phyloP scores from a whole-genome alignment of 2,113 vertebrate genomes.

The Notothenia coriiceps region DNA sequence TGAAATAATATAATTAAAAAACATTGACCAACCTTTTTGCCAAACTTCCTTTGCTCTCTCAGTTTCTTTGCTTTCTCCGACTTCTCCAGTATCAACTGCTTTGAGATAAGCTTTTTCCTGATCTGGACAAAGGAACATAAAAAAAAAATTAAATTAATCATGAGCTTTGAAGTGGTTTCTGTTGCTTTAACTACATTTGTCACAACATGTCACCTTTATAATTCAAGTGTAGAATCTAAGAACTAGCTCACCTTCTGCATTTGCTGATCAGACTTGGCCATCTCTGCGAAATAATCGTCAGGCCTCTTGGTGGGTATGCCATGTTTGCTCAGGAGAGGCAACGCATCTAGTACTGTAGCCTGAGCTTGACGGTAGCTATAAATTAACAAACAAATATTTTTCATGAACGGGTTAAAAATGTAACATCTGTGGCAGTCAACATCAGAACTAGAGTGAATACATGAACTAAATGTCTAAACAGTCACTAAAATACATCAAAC shows the following conservation, averaged over 20 bases:
- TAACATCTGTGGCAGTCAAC: neutral
- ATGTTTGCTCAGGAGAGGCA: slow-evolving; percentile 88
- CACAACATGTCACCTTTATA: neutral
- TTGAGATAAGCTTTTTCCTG: slow-evolving; percentile 93
- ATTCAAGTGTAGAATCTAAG: no score
- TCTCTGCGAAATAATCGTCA: slow-evolving; percentile 97
- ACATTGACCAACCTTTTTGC: slow-evolving; percentile 91
- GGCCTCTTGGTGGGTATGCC: slow-evolving; percentile 90
- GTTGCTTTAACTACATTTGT: neutral
- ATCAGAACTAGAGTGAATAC: neutral
- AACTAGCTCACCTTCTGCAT: slow-evolving; percentile 94
- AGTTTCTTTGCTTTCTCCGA: slow-evolving; percentile 97
- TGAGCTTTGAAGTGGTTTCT: neutral
- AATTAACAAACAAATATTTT: slow-evolving; percentile 2
- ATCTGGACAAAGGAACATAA: slow-evolving; percentile 68
- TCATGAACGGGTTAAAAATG: neutral
- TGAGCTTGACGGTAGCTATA: slow-evolving; percentile 94
- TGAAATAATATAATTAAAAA: neutral
- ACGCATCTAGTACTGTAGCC: slow-evolving; percentile 88
- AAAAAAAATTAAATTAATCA: neutral
- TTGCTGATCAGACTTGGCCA: slow-evolving; percentile 98
- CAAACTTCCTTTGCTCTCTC: slow-evolving; percentile 94
- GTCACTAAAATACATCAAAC: neutral
- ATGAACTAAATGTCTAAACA: neutral
- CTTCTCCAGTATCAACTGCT: slow-evolving; percentile 91